Base-by-base conservation (phyloP, 1,140 invertebrate species). In the Delia radicum region DNA sequence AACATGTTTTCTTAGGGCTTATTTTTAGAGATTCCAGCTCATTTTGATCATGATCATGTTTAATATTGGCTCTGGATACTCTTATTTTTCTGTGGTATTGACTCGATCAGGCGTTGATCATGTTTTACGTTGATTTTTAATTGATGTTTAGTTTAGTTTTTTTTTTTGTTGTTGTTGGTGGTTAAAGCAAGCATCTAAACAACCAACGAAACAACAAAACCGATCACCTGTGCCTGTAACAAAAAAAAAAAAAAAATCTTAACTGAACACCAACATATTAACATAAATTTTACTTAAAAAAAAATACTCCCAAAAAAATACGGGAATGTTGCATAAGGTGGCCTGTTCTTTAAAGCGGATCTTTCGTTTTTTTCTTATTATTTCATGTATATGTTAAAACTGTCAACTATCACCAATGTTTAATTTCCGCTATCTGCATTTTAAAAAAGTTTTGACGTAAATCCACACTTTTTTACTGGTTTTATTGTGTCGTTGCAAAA, bases 121-220 rank as follows among this genome's bases (percentile, higher is more conserved):
- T 77, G 76, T 77, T 71, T 77, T 73, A 74, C 76, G 72, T 69
- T 77, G 76, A 74, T 74, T 77, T 77, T 77, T 77, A 77, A 77
- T 77, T 77, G 76, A 77, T 77, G 76, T 77, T 77, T 77, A 74
- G 74, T 71, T 69, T 13, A 12, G 7, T 63, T 76, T 73, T 67
- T 63, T 4, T 13, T 6, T 63, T 63, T 7, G 62, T 27, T 62
- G 18, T 4, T 62, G n/a, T n/a, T n/a, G n/a, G n/a, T n/a, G n/a
- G n/a, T n/a, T 10, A 3, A 18, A 24, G 21, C 27, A 28, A n/a
- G n/a, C n/a, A n/a, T n/a, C n/a, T n/a, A n/a, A n/a, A n/a, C n/a
- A n/a, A 13, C 18, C 13, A 67, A 15, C 13, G 13, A 13, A 67
- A 31, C 4, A 69, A 55, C 48, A 55, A 6, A n/a, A 21, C 21